phyloP scores from a whole-genome alignment of 2,797 vertebrate species.

The Alcedo atthis region DNA sequence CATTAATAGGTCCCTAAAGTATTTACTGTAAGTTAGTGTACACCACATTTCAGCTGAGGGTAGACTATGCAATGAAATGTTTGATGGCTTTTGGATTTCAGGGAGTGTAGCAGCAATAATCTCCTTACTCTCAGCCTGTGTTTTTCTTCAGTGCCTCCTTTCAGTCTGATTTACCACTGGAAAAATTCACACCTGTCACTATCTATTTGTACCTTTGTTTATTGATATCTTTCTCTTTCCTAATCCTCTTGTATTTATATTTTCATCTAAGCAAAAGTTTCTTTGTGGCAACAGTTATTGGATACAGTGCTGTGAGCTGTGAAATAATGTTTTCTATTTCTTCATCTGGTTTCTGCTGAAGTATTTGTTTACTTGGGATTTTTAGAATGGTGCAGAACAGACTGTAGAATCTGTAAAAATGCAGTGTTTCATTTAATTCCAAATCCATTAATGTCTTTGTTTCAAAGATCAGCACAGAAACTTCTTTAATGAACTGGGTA shows the following conservation, averaged over 20 bases:
- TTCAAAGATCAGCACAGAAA: not conserved
- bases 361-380: not conserved
- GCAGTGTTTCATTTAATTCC: not conserved
- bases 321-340: slow-evolving; percentile 30
- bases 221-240: not conserved
- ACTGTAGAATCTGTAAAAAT: not conserved
- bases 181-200: not conserved
- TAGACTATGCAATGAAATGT: not conserved
- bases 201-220: slow-evolving; percentile 11
- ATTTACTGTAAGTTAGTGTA: not conserved
- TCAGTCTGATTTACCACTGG: not conserved
- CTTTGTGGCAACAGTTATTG: not conserved
- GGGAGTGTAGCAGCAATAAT: not conserved
- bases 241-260: not conserved
- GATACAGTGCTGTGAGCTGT: slow-evolving; percentile 1
- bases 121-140: not conserved
- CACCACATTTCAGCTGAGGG: not conserved
- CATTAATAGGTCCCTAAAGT: not conserved
- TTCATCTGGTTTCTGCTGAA: slow-evolving; percentile 3
- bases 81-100: slow-evolving; percentile 6
- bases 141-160: not conserved
- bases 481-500: not conserved
- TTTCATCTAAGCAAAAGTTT: not conserved
- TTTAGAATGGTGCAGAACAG: not conserved
- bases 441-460: not conserved